phyloP scores from a whole-genome alignment of 2,113 vertebrate species.

The Apeltes quadracus region DNA sequence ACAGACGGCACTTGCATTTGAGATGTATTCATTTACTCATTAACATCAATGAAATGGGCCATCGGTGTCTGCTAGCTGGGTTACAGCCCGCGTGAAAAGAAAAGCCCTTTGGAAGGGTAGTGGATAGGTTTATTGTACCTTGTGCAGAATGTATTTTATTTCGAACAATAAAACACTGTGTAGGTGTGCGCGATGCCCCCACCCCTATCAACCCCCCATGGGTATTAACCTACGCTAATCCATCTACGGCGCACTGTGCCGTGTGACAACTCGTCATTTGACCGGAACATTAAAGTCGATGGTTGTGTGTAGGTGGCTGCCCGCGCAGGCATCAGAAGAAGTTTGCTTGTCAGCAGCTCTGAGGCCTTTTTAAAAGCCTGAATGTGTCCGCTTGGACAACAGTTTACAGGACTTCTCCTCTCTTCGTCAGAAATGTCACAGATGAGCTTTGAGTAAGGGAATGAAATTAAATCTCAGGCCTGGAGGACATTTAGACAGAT shows the following conservation, averaged over 20 bases:
- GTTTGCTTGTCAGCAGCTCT: constrained; percentile 29
- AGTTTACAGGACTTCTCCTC: constrained; percentile 56
- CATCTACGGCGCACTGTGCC: constrained; percentile 32
- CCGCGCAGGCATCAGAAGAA: constrained; percentile 36
- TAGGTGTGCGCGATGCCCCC: constrained; percentile 18
- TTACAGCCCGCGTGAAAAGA: background rate
- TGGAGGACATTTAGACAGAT: constrained; percentile 51
- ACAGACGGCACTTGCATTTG: background rate
- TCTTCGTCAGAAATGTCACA: constrained; percentile 50
- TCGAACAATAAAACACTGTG: constrained; percentile 18
- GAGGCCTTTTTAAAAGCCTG: constrained; percentile 37
- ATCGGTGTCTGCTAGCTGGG: background rate
- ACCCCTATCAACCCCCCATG: background rate
- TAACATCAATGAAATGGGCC: constrained; percentile 30
- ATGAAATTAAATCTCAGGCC: constrained; percentile 48
- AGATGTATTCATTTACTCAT: constrained; percentile 13
- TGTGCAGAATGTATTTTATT: background rate
- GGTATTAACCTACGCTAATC: constrained; percentile 27
- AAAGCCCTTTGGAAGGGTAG: background rate
- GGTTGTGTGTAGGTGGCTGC: constrained; percentile 41
- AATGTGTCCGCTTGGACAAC: constrained; percentile 40
- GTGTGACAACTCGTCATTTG: constrained; percentile 39
- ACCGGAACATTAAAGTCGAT: constrained; percentile 42
- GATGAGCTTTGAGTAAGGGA: constrained; percentile 44
- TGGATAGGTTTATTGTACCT: background rate